Percentiles rank a stretch among this genome's conserved stretches.
phyloP scores from a whole-genome alignment of 2,888 invertebrate species.

The Cryptophagus acutangulus region DNA sequence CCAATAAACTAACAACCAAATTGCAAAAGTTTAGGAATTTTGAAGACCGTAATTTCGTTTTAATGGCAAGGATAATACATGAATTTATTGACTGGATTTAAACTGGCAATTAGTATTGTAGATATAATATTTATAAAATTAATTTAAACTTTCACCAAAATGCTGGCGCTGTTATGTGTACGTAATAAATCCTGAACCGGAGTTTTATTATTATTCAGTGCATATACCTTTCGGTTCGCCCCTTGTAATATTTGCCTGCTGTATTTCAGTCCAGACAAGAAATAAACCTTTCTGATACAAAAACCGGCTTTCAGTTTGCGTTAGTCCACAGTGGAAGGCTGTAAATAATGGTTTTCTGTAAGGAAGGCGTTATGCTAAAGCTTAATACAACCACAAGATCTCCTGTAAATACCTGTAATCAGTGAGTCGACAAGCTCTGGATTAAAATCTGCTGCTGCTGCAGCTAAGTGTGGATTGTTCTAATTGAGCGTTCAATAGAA shows the following conservation, averaged over 20 bases:
- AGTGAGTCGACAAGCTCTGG: not conserved
- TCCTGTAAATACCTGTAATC: not conserved
- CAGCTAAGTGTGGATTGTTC: not conserved
- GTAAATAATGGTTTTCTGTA: conserved; percentile 1
- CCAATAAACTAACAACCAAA: too few species aligned
- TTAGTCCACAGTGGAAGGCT: not conserved
- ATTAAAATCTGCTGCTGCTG: not conserved
- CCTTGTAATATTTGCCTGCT: not conserved
- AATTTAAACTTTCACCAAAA: too few species aligned
- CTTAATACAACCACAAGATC: conserved; percentile 1
- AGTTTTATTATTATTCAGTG: too few species aligned
- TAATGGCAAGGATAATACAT: too few species aligned
- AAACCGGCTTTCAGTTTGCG: not conserved
- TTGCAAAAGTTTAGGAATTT: too few species aligned
- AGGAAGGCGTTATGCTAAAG: not conserved
- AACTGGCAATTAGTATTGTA: too few species aligned
- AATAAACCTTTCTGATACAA: not conserved
- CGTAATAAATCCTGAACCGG: too few species aligned
- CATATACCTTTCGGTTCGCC: too few species aligned
- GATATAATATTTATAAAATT: too few species aligned
- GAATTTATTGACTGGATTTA: too few species aligned
- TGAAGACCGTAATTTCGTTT: too few species aligned
- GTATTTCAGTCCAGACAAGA: not conserved
- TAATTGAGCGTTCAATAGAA: not conserved
- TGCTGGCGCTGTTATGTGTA: too few species aligned